Evolutionary conservation across 2,888 invertebrate species (phyloP), one percentile per base, ranked within the genome.

Genomic region (Aporophyla lueneburgensis): DNA sequence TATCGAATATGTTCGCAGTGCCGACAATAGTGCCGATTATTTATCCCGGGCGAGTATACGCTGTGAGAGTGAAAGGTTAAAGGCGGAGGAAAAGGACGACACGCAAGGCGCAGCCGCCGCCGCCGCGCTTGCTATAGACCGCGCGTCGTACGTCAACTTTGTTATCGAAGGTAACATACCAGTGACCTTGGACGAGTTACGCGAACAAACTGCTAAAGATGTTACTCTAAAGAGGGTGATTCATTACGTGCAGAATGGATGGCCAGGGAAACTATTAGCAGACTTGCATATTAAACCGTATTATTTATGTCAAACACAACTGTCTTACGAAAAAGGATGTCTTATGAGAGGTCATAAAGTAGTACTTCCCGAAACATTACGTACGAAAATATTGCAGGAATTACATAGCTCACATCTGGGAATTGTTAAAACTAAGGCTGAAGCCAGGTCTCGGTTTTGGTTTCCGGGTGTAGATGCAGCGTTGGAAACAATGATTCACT

Each of bases 1-100:
- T 2, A 88, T 88, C 2, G 85, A 89, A 63, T 88, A 84, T 27
- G 76, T 88, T 27, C 63, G 80, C 2, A 87, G 84, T n/a, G 84
- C 83, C 1, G 80, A 87, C 24, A 76, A 81, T 14, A 86, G 33
- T 3, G 33, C 33, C 33, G 33, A 33, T 33, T 33, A 33, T 33
- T 33, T 33, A 33, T 33, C 33, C 0, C 81, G 87, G 0, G 82
- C 83, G 27, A 69, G 81, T 24, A 10, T 76, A n/a, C 67, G 21
- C 19, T 1, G 53, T 53, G 21, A 53, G 53, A 33, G 3, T 51
- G 51, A 51, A 4, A 65, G 46, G 49, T 49, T 16, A 58, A 1
- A 27, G 14, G 33, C 27, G 46, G 33, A 33, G 66, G 53, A 27
- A 49, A 49, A 49, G 49, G 65, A 66, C 66, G 51, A 40, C 33